Evolutionary conservation across 1,140 invertebrate genomes (phyloP).

Genomic region (Drosophila tani): DNA sequence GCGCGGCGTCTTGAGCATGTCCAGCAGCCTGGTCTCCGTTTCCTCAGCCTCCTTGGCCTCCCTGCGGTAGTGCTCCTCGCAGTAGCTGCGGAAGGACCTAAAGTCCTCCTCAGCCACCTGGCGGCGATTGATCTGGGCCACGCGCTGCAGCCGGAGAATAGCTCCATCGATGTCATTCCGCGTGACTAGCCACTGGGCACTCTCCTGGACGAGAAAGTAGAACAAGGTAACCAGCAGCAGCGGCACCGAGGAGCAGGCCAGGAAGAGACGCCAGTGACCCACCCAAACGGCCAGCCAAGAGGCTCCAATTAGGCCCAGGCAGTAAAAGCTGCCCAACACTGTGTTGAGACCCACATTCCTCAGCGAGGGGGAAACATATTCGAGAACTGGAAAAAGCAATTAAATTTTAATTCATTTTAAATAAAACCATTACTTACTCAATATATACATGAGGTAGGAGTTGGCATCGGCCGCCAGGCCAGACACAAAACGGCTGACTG

Average conservation of each 20-base stretch:
- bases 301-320: conserved; percentile 85
- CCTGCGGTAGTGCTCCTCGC: conserved; percentile 55
- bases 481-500: conserved; percentile 86
- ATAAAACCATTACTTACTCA: conserved; percentile 83
- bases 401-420: neutral
- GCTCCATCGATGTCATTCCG: conserved; percentile 86
- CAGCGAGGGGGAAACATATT: conserved; percentile 86
- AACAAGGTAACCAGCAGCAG: conserved; percentile 84
- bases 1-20: conserved; percentile 86
- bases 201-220: conserved; percentile 87
- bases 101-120: conserved; percentile 84
- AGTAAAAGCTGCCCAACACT: conserved; percentile 87
- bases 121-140: conserved; percentile 86
- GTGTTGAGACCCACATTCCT: conserved; percentile 87
- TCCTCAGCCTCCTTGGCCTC: conserved; percentile 62
- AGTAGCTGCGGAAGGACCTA: conserved; percentile 84
- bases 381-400: conserved; percentile 85
- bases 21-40: conserved; percentile 82
- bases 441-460: conserved; percentile 88
- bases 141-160: conserved; percentile 85
- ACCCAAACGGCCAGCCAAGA: conserved; percentile 86
- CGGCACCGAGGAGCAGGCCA: conserved; percentile 86
- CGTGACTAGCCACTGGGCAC: conserved; percentile 88
- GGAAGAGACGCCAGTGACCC: conserved; percentile 86
- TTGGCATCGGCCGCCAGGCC: conserved; percentile 87